phyloP scores from a whole-genome alignment of 2,888 invertebrate genomes.

The Metopia argyrocephala region DNA sequence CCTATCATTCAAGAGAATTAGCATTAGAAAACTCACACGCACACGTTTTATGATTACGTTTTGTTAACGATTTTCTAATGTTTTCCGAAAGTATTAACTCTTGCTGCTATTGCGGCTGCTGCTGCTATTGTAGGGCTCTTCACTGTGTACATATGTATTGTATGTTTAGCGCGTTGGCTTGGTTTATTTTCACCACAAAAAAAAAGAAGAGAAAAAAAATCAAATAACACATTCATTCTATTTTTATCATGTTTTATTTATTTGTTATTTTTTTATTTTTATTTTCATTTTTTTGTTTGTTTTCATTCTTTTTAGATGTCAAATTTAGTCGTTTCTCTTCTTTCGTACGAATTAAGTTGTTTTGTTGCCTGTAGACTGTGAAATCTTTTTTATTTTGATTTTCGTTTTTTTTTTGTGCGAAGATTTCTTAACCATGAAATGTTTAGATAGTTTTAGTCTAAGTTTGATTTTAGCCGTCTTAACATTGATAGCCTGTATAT shows the following conservation, averaged over 20 bases:
- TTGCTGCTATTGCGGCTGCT: no score
- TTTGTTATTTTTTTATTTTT: neutral
- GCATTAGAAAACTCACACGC: no score
- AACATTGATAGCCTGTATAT: slow-evolving; percentile 5
- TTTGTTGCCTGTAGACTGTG: neutral
- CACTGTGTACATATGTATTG: neutral
- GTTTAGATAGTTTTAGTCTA: slow-evolving; percentile 20
- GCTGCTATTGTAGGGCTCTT: neutral
- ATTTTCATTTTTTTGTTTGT: neutral
- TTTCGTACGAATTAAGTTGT: neutral
- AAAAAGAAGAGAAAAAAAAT: no score
- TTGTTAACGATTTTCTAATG: neutral
- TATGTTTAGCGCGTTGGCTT: neutral
- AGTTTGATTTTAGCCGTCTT: slow-evolving; percentile 25
- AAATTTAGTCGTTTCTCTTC: slow-evolving; percentile 19
- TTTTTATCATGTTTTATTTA: slow-evolving; percentile 10
- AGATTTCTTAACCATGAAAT: neutral
- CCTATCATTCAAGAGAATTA: no score
- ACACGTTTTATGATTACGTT: no score
- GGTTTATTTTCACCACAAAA: neutral
- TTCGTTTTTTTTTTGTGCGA: no score
- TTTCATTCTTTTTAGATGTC: neutral
- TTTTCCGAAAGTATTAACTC: no score
- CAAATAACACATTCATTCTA: slow-evolving; percentile 7
- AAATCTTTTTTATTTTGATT: neutral